A percentile compares a stretch with the other conserved stretches of the same genome.
These are phyloP conservation scores for Cliona cf. orientalis DNA, from an alignment of 37 sponge, comb jelly and placozoan genomes.

Conservation along the genomic window DNA sequence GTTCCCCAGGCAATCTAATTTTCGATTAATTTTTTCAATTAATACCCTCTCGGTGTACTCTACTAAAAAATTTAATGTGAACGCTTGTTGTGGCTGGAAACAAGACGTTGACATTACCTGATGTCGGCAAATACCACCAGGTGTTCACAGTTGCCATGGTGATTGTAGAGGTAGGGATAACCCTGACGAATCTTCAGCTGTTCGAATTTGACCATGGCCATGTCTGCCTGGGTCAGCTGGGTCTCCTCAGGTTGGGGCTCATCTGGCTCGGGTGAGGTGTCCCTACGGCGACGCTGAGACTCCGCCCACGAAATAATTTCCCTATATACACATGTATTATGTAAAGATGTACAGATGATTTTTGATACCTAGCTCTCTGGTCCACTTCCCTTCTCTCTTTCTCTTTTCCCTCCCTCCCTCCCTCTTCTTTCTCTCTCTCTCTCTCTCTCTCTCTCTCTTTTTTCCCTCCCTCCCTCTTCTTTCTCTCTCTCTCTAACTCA, in stretches of 20 bases:
- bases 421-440: no score
- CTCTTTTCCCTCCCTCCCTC: no score
- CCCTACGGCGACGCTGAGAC: not conserved
- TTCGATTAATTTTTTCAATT: no score
- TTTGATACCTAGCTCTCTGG: no score
- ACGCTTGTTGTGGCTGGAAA: not conserved
- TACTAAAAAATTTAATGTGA: no score
- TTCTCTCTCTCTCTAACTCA: no score
- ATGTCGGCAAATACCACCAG: conserved; percentile 79
- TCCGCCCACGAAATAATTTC: conserved; percentile 51
- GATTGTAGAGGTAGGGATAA: conserved; percentile 92
- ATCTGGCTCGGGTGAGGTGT: conserved; percentile 11
- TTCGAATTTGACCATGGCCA: conserved; percentile 57
- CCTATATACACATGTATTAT: not conserved
- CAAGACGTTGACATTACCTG: conserved; percentile 61
- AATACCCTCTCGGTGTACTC: no score
- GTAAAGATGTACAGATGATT: no score
- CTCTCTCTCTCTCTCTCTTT: no score
- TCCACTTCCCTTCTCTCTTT: no score
- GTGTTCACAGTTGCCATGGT: conserved; percentile 92
- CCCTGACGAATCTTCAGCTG: conserved; percentile 78
- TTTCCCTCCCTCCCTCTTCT: no score
- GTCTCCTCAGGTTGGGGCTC: conserved; percentile 43
- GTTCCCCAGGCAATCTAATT: no score
- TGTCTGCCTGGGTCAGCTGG: conserved; percentile 22